Conservation (phyloP, 2,888 invertebrate species). For the Pediacus dermestoides region DNA sequence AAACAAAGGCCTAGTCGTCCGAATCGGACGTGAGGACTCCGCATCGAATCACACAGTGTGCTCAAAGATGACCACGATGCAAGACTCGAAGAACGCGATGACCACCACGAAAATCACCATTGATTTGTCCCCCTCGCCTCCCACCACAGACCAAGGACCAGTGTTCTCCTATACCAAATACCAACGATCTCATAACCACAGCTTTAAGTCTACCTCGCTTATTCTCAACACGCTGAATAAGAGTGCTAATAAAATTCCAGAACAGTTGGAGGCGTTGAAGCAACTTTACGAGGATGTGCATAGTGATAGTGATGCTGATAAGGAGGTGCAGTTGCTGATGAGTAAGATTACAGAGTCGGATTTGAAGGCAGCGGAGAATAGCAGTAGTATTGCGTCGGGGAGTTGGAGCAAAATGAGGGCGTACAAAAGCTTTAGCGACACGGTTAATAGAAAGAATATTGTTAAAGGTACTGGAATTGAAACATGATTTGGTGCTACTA, state of each 20-base stretch:
- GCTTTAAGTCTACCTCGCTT: slow-evolving; percentile 50
- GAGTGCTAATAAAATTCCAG: slow-evolving; percentile 31
- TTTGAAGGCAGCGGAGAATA: slow-evolving; percentile 33
- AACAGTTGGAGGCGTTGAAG: slow-evolving; percentile 46
- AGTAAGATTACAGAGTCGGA: slow-evolving; percentile 33
- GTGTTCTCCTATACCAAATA: slow-evolving; percentile 32
- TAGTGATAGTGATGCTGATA: slow-evolving; percentile 57
- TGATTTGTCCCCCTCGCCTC: slow-evolving; percentile 45
- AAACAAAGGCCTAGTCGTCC: slow-evolving; percentile 50
- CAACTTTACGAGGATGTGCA: slow-evolving; percentile 49
- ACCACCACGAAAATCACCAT: slow-evolving; percentile 51
- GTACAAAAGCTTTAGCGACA: slow-evolving; percentile 35
- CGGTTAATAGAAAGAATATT: slow-evolving; percentile 25
- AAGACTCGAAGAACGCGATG: slow-evolving; percentile 38
- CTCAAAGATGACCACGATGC: slow-evolving; percentile 46
- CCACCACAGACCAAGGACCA: slow-evolving; percentile 19
- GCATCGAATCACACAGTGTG: slow-evolving; percentile 44
- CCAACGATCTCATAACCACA: slow-evolving; percentile 39
- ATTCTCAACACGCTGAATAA: slow-evolving; percentile 39
- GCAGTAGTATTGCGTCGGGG: slow-evolving; percentile 51
- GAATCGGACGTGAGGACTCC: slow-evolving; percentile 46
- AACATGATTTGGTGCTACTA: too few species aligned
- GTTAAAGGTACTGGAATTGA: too few species aligned
- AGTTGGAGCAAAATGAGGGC: slow-evolving; percentile 59
- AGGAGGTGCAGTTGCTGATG: slow-evolving; percentile 60